Percentiles rank a stretch among this genome's conserved stretches.
phyloP scores from a whole-genome alignment of 2,888 invertebrate genomes.

The Pecten maximus region DNA sequence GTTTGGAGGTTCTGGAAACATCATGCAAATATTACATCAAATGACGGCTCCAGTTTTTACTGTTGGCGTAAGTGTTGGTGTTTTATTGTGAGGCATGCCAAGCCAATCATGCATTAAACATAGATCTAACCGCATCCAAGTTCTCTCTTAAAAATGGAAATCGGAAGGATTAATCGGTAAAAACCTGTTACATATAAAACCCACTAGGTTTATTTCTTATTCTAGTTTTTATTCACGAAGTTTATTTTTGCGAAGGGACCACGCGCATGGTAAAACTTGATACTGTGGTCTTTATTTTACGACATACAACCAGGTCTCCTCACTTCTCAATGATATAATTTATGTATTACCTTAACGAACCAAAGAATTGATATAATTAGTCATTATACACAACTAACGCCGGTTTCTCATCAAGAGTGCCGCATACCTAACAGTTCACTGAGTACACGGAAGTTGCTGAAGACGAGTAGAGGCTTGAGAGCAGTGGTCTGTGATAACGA shows the following conservation, averaged over 20 bases:
- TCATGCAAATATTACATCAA: slow-evolving; percentile 17
- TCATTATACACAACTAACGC: no score
- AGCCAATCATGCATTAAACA: not conserved
- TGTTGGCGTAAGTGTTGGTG: not conserved
- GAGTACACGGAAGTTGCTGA: no score
- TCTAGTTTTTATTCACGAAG: not conserved
- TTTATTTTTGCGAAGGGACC: not conserved
- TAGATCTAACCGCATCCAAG: not conserved
- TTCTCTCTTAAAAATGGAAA: not conserved
- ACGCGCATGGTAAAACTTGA: not conserved
- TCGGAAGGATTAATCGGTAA: not conserved
- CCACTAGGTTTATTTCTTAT: not conserved
- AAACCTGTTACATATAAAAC: not conserved
- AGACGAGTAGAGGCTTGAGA: no score
- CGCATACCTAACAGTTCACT: no score
- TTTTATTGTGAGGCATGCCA: not conserved
- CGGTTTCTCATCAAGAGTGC: no score
- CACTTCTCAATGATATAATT: no score
- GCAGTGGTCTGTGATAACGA: not conserved
- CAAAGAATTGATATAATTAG: no score
- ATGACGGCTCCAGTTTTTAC: not conserved
- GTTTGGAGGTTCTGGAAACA: not conserved
- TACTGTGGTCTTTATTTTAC: not conserved
- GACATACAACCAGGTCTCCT: no score
- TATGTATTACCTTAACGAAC: no score